phyloP scores from a whole-genome alignment of 2,113 vertebrate species.

The Ahaetulla prasina region DNA sequence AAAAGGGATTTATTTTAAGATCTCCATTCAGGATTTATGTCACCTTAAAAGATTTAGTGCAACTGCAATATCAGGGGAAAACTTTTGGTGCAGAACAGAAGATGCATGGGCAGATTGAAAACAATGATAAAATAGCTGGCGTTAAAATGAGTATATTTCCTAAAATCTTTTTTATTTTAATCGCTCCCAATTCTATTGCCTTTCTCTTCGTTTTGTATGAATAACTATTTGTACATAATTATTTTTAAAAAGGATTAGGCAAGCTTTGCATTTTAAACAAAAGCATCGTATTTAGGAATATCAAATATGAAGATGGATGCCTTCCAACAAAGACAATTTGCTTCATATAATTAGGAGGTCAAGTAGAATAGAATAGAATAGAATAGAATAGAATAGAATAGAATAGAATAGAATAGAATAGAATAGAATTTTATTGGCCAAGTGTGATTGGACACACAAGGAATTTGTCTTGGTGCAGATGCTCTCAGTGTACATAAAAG shows the following conservation, averaged over 20 bases:
- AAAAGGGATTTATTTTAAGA: rapidly evolving
- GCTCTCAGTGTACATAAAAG: too few relatives aligned
- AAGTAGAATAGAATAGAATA: too few relatives aligned
- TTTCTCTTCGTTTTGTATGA: neutral
- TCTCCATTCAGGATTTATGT: neutral
- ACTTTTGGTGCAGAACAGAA: neutral
- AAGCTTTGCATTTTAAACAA: neutral
- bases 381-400: too few relatives aligned
- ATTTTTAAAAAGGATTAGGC: neutral
- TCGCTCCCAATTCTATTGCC: neutral
- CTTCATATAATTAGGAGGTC: neutral
- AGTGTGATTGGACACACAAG: too few relatives aligned
- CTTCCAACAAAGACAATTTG: neutral
- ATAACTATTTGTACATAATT: neutral
- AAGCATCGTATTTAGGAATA: neutral
- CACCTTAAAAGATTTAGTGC: neutral
- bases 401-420: too few relatives aligned
- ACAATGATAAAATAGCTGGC: neutral
- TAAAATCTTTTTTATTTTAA: neutral
- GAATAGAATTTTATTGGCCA: too few relatives aligned
- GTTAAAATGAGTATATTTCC: neutral
- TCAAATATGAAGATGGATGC: neutral
- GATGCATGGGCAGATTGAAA: neutral
- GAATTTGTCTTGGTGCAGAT: too few relatives aligned
- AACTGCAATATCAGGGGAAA: neutral